These are phyloP conservation scores for Aleiodes alternator DNA, from an alignment of 2,888 invertebrate species.

Conservation along the genomic window DNA sequence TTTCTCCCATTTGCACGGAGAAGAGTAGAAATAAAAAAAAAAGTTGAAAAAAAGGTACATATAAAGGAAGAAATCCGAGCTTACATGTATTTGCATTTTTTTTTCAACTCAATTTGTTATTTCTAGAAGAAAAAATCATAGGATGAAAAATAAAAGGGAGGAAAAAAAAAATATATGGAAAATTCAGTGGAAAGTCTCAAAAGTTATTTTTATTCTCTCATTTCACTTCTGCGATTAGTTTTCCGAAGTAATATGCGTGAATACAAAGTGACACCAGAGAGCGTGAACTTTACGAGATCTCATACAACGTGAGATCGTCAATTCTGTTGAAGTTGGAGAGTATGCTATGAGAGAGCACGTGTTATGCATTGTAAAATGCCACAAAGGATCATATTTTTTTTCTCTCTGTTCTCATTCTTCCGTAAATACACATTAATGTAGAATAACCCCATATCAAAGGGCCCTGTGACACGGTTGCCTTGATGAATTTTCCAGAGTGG, in stretches of 20 bases:
- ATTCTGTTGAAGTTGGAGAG: neutral
- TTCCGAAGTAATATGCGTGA: conserved; percentile 20
- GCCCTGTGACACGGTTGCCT: no score
- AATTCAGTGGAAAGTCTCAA: conserved; percentile 1
- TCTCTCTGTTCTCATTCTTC: neutral
- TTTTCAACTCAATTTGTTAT: conserved; percentile 28
- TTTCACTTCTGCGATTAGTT: conserved; percentile 6
- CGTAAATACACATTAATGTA: no score
- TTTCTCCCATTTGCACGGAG: conserved; percentile 1
- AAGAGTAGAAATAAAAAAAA: conserved; percentile 17
- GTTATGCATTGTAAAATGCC: neutral
- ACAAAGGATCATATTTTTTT: conserved; percentile 3
- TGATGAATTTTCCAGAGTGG: neutral
- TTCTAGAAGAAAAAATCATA: no score
- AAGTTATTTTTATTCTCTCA: conserved; percentile 1
- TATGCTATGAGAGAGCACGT: neutral
- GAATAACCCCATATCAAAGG: neutral
- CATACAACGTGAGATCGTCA: conserved; percentile 24
- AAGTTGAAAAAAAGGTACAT: conserved; percentile 10
- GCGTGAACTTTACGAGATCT: conserved; percentile 32
- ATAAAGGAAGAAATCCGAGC: no score
- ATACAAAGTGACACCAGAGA: conserved; percentile 7
- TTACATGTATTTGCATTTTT: no score
- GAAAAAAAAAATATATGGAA: conserved; percentile 31
- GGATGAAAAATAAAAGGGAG: neutral